Base-by-base conservation (phyloP, 2,113 vertebrate species). In the Nothocercus julius region DNA sequence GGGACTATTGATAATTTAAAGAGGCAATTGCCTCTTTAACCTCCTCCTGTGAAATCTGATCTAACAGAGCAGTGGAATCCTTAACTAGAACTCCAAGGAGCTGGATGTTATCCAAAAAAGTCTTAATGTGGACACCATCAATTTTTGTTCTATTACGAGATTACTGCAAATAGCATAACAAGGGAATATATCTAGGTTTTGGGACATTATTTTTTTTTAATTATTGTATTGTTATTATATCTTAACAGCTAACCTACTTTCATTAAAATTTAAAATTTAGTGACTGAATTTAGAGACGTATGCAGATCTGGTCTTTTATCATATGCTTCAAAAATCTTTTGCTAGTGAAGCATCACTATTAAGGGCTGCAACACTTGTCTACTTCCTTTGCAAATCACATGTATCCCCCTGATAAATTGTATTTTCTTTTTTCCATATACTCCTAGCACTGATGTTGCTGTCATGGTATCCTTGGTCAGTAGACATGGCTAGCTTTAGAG, bases 21-120 rank as follows among this genome's bases (percentile, higher is more conserved):
- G 74, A 88, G 30, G 66, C 75, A 84, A 86, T 85, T 92, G 56
- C 38, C 75, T 95, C 78, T 77, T 64, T 93, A 95, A 81, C 42
- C 76, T 88, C 91, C 78, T 85, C 87, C 77, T 93, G 78, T 81
- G 92, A 89, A 90, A 84, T 64, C 53, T 72, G 72, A 89, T 75
- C 58, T 77, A 78, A 66, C 19, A 58, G 62, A 90, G 44, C 32
- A 51, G 13, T 66, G 19, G 59, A 90, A 82, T 95, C 61, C 34
- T 82, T 87, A 81, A 25, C 18, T 27, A 67, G 85, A 87, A 67
- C 88, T 96, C 94, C 49, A 80, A 88, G 87, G 75, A 94, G 7
- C 62, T 79, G 75, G 72, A 70, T 79, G n/a, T 47, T 54, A 85
- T 56, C 78, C 79, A 88, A 62, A 95, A 30, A 78, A 89, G 11